Conservation (phyloP, 2,888 invertebrate genomes). For the Melanophora roralis region DNA sequence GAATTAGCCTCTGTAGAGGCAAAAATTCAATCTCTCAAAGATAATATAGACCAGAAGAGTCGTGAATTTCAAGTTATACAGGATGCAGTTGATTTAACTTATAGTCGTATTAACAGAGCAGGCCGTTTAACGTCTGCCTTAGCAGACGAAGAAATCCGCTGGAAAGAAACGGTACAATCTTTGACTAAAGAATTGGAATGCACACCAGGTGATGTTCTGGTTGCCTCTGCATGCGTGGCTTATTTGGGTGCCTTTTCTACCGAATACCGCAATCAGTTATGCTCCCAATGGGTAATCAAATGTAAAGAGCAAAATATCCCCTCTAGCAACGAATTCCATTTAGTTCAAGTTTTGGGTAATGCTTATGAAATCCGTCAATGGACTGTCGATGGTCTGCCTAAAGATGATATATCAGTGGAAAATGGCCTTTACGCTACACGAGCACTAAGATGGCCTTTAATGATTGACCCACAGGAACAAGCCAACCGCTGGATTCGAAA, state of each 20-base stretch:
- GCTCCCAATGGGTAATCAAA: conserved; percentile 82
- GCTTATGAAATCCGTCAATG: conserved; percentile 92
- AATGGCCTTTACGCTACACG: conserved; percentile 93
- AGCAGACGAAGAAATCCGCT: conserved; percentile 90
- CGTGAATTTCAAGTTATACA: conserved; percentile 86
- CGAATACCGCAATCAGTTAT: conserved; percentile 83
- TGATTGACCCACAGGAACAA: conserved; percentile 97
- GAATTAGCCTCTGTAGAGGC: conserved; percentile 89
- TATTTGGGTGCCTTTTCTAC: conserved; percentile 94
- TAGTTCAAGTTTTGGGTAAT: conserved; percentile 86
- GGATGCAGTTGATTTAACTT: conserved; percentile 86
- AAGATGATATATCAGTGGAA: conserved; percentile 92
- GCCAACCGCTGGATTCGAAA: conserved; percentile 95
- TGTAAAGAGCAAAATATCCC: conserved; percentile 84
- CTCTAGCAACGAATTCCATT: conserved; percentile 83
- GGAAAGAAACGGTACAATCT: conserved; percentile 86
- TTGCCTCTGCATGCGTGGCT: conserved; percentile 91
- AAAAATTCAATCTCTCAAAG: conserved; percentile 78
- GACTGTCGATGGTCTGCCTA: conserved; percentile 92
- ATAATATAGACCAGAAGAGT: conserved; percentile 85
- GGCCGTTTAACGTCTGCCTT: conserved; percentile 91
- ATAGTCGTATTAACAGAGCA: conserved; percentile 87
- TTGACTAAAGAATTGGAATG: conserved; percentile 84
- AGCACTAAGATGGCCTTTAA: conserved; percentile 90
- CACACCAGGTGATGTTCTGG: conserved; percentile 90